Evolutionary conservation across 2,797 vertebrate genomes (phyloP).

Genomic region (Adrianichthys oophorus): DNA sequence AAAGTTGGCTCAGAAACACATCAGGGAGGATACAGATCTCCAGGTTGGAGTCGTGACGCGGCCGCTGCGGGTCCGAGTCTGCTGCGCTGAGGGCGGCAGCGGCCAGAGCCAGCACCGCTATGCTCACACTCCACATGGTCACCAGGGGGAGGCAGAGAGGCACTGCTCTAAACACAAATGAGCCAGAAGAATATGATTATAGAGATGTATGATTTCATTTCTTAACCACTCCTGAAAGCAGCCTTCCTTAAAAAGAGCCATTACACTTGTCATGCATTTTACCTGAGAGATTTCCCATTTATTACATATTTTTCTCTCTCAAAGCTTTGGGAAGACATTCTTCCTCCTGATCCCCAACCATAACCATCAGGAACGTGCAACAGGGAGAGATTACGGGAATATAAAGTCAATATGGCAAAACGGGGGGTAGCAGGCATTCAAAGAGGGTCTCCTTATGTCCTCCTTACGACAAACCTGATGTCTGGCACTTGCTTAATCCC

Average conservation of each 20-base stretch:
- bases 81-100: slow-evolving; percentile 64
- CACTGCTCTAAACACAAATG: slow-evolving; percentile 13
- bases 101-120: slow-evolving; percentile 74
- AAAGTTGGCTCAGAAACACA: slow-evolving; percentile 13
- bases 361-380: slow-evolving; percentile 12
- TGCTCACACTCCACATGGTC: slow-evolving; percentile 78
- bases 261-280: background rate
- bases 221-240: background rate
- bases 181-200: slow-evolving; percentile 2
- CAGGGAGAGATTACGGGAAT: slow-evolving; percentile 21
- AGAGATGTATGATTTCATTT: background rate
- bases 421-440: slow-evolving; percentile 23
- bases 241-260: background rate
- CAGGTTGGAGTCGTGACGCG: slow-evolving; percentile 84
- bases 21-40: slow-evolving; percentile 94
- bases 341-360: slow-evolving; percentile 5
- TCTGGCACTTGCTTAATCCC: slow-evolving; percentile 46
- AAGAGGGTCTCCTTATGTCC: slow-evolving; percentile 30
- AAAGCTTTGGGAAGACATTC: background rate
- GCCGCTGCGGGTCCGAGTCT: slow-evolving; percentile 75
- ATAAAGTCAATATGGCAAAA: slow-evolving; percentile 39
- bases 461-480: slow-evolving; percentile 48
- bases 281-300: slow-evolving; percentile 10
- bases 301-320: slow-evolving; percentile 3
- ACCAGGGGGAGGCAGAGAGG: slow-evolving; percentile 66